A percentile compares a stretch with the other conserved stretches of the same genome.
Conservation (phyloP, 30 jellyfish, hydroid and myxozoan species). For the Chironex yamaguchii region DNA sequence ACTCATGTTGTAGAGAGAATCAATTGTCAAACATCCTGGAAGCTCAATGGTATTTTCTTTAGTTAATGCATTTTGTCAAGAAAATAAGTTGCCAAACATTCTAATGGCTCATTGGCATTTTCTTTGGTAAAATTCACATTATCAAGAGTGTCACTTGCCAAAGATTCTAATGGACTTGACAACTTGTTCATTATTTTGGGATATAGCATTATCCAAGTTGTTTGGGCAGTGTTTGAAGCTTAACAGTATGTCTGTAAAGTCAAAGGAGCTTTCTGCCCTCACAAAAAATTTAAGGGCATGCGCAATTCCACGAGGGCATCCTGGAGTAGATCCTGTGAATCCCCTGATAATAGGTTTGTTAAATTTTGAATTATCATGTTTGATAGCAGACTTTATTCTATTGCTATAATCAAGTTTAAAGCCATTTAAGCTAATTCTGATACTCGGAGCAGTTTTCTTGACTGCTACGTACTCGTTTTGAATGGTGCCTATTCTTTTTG, state of each 20-base stretch:
- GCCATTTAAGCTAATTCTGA: conserved; percentile 19
- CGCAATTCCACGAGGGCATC: conserved; percentile 59
- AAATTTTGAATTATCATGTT: neutral
- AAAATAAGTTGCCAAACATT: too few species aligned
- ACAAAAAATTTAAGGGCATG: conserved; percentile 46
- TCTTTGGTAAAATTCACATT: too few species aligned
- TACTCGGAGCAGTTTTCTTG: neutral
- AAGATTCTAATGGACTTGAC: neutral
- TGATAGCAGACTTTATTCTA: conserved; percentile 11
- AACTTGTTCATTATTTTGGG: conserved; percentile 52
- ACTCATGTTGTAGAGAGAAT: too few species aligned
- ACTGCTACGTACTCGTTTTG: too few species aligned
- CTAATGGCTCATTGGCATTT: too few species aligned
- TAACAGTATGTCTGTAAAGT: conserved; percentile 29
- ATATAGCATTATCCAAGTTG: conserved; percentile 43
- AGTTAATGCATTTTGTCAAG: too few species aligned
- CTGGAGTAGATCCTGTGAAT: conserved; percentile 52
- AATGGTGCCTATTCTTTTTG: neutral
- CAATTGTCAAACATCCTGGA: too few species aligned
- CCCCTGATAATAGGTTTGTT: conserved; percentile 39
- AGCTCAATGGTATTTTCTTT: too few species aligned
- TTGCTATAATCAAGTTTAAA: conserved; percentile 16
- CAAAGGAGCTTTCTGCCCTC: conserved; percentile 63
- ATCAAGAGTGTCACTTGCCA: too few species aligned
- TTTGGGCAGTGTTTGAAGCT: conserved; percentile 52